A percentile compares a stretch with the other conserved stretches of the same genome.
Conservation (phyloP, 2,113 vertebrate species). For the Strigops habroptila region DNA sequence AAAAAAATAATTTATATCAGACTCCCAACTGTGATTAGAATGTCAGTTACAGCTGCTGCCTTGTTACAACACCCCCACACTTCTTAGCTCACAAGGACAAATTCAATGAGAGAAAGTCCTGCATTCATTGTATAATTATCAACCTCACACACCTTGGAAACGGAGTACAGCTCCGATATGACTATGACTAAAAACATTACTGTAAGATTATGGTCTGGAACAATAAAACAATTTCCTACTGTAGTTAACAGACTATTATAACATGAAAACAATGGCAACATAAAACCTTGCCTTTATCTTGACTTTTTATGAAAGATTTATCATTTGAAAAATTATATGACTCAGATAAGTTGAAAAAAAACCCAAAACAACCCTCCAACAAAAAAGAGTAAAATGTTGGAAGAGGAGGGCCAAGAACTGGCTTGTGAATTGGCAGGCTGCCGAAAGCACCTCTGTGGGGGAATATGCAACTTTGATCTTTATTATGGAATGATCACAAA, state of each 20-base stretch:
- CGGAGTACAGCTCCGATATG: background rate
- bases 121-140: constrained; percentile 52
- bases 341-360: background rate
- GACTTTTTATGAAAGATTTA: constrained; percentile 31
- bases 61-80: constrained; percentile 46
- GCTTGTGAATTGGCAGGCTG: constrained; percentile 51
- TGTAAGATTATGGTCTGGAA: constrained; percentile 40
- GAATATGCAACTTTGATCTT: constrained; percentile 73
- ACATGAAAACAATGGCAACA: constrained; percentile 11
- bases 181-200: constrained; percentile 42
- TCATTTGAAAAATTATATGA: background rate
- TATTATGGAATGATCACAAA: constrained; percentile 70
- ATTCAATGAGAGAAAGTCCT: constrained; percentile 27
- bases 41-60: constrained; percentile 62
- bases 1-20: background rate
- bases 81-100: constrained; percentile 57
- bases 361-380: background rate
- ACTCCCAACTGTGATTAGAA: constrained; percentile 32
- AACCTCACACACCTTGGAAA: constrained; percentile 51
- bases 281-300: constrained; percentile 8
- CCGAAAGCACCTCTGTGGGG: constrained; percentile 56
- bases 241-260: constrained; percentile 7
- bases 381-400: constrained; percentile 30
- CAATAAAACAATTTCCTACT: constrained; percentile 23
- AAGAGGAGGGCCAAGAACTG: constrained; percentile 58